Conservation (phyloP, 2,797 vertebrate species). For the Anas acuta region DNA sequence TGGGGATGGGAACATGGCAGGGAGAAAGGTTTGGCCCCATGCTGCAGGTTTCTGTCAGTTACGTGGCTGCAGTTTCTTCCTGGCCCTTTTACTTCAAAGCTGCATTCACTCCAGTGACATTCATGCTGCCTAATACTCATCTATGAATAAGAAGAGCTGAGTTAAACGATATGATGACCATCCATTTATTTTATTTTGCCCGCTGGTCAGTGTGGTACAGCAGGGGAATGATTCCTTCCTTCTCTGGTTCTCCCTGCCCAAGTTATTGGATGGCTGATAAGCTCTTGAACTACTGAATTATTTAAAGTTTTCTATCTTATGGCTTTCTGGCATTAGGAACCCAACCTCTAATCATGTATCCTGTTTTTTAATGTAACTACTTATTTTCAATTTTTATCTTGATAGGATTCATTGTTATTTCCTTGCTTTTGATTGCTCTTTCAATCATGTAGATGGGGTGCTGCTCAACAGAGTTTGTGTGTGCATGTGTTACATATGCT, state of each 20-base stretch:
- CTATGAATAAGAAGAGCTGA: background rate
- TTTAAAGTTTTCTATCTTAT: background rate
- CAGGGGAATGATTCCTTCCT: background rate
- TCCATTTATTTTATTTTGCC: background rate
- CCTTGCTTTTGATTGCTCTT: background rate
- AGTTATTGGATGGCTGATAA: background rate
- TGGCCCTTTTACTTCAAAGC: background rate
- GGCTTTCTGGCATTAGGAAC: background rate
- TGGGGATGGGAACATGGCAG: background rate
- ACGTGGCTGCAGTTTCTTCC: background rate
- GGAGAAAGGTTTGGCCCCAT: fast-evolving
- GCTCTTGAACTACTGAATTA: background rate
- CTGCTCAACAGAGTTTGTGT: background rate
- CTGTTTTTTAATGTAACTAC: background rate
- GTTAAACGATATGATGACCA: background rate
- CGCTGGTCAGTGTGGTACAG: background rate
- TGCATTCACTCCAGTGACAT: background rate
- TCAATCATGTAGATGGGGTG: fast-evolving
- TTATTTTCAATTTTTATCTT: background rate
- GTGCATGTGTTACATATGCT: background rate
- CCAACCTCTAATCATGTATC: background rate
- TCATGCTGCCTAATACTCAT: background rate
- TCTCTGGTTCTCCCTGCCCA: background rate
- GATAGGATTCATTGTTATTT: background rate
- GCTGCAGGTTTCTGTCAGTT: background rate